Evolutionary conservation across 2,113 vertebrate species (phyloP), one percentile per base, ranked within the genome.

Genomic region (Chaetura pelagica): DNA sequence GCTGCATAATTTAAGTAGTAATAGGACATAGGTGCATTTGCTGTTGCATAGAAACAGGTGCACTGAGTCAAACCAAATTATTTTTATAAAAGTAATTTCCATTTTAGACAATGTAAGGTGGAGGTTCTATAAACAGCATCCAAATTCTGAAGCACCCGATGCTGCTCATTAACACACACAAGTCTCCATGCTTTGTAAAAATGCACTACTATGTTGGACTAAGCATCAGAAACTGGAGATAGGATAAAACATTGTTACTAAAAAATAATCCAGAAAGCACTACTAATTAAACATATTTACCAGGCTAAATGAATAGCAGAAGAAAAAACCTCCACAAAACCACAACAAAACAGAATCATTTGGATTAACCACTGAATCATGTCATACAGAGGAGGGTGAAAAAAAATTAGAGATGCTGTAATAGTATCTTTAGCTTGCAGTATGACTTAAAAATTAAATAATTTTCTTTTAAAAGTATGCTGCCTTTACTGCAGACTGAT

Each of bases 1-100:
- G 87, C 64, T 90, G 18, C 80, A 84, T 94, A 96, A 94, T 92
- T 46, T n/a, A 96, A 90, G 29, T 92, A 95, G 95, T 96, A 97
- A 94, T 93, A 97, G 92, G 55, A 96, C 87, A 46, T 51, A 93
- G 73, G 68, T 92, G 44, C 62, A 89, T 96, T 93, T 86, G 77
- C 79, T 96, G 82, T 88, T 93, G 68, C 90, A 86, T 58, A 76
- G 93, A 54, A 93, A 94, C 84, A 82, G 84, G 82, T 84, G 58
- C 34, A 95, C 57, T 68, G 40, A 97, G 82, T 66, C 11, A 3
- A 90, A 64, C 61, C 18, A 30, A 92, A 76, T 83, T 95, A 81
- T 89, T 96, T 96, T 95, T 85, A 93, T 96, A 95, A 91, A 95
- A 92, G 82, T 68, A 62, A 92, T 87, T 91, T 90, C 61, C 82